These are phyloP conservation scores for Zophobas atratus DNA, from an alignment of 1,140 invertebrate species.

Conservation along the genomic window DNA sequence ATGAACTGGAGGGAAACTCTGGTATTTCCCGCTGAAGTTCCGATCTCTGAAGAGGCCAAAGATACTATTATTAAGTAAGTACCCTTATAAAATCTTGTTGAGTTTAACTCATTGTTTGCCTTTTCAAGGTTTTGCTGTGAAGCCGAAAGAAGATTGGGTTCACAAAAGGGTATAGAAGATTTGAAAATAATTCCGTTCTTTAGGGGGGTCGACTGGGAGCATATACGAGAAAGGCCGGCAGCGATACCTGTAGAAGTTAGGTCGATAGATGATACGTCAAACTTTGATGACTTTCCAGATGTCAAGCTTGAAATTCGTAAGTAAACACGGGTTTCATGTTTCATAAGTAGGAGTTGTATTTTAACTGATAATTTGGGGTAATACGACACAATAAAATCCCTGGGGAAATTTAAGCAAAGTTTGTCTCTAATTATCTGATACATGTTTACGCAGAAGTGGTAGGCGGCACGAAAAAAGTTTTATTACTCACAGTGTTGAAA, in stretches of 20 bases:
- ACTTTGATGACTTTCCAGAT: slow-evolving; percentile 99
- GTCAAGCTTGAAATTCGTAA: slow-evolving; percentile 98
- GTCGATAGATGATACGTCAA: slow-evolving; percentile 98
- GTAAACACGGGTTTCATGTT: slow-evolving; percentile 67
- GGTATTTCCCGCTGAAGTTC: slow-evolving; percentile 98
- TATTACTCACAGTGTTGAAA: too few species aligned
- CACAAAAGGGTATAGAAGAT: slow-evolving; percentile 91
- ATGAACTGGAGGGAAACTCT: slow-evolving; percentile 99
- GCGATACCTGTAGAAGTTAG: slow-evolving; percentile 96
- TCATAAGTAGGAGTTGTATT: too few species aligned
- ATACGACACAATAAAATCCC: too few species aligned
- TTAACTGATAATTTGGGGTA: too few species aligned
- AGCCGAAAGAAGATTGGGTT: slow-evolving; percentile 90
- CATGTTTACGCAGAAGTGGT: too few species aligned
- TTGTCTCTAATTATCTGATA: too few species aligned
- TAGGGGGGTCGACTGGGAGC: slow-evolving; percentile 95
- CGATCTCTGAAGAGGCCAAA: slow-evolving; percentile 95
- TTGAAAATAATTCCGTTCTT: slow-evolving; percentile 91
- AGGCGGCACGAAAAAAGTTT: too few species aligned
- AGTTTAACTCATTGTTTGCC: slow-evolving; percentile 27
- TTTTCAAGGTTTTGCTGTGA: slow-evolving; percentile 91
- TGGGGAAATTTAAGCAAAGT: too few species aligned
- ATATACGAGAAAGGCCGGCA: slow-evolving; percentile 96
- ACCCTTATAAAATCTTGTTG: slow-evolving; percentile 30
- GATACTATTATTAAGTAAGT: slow-evolving; percentile 80